These are phyloP conservation scores for Telmatochromis sp. DNA, from an alignment of 2,113 vertebrate species.

Conservation along the genomic window DNA sequence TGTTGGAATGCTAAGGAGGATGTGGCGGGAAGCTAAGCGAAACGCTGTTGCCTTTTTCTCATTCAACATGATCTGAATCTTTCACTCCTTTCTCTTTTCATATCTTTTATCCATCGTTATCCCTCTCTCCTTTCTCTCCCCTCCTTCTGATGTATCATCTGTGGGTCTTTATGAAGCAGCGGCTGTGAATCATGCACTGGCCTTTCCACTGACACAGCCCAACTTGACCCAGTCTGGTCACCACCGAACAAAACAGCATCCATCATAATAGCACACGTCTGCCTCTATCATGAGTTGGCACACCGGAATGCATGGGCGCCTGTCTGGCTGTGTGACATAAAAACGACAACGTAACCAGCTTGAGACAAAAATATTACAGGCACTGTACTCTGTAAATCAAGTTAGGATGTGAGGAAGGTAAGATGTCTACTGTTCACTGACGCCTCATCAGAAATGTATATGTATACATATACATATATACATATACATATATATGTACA, in stretches of 20 bases:
- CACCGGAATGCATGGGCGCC: neutral
- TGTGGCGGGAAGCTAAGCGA: neutral
- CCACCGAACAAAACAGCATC: slow-evolving; percentile 10
- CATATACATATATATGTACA: rapidly evolving
- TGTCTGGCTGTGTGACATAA: neutral
- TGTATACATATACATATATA: rapidly evolving
- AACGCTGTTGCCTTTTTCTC: neutral
- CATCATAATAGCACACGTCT: neutral
- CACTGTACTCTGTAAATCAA: neutral
- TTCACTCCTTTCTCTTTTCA: neutral
- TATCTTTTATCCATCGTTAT: slow-evolving; percentile 11
- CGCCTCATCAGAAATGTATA: neutral
- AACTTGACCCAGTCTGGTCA: slow-evolving; percentile 30
- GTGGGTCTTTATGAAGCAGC: neutral
- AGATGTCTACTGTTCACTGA: neutral
- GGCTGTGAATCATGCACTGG: slow-evolving; percentile 39
- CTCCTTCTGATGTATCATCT: slow-evolving; percentile 16
- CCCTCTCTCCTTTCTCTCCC: neutral
- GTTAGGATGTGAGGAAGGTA: neutral
- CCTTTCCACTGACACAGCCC: slow-evolving; percentile 40
- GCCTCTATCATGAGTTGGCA: neutral
- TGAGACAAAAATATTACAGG: neutral
- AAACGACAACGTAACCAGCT: neutral
- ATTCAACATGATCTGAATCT: neutral
- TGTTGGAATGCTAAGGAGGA: neutral